Base-by-base conservation (phyloP, 2,888 invertebrate genomes). In the Brenthis ino region DNA sequence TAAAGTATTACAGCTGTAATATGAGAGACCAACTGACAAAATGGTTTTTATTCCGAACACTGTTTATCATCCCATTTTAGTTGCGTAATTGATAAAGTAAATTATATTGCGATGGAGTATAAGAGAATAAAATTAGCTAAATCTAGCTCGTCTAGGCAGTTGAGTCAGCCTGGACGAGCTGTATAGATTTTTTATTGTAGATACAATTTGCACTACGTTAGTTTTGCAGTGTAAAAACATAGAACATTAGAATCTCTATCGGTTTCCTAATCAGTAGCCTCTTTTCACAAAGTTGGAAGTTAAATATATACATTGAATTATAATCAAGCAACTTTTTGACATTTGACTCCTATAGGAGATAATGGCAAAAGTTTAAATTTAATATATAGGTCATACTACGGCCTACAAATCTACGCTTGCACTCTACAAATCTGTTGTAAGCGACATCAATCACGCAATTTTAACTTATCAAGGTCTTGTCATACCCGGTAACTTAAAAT, bases 401-500 rank as follows among this genome's bases (percentile, higher is more conserved):
- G 20, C 63, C 63, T 24, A 63, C 53, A 63, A 63, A 54, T 20
- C 54, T 43, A 43, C 54, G 8, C 43, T 54, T 20, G 20, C 43
- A 63, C 54, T 54, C 37, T 37, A 54, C 54, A 24, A 63, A 57
- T 65, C 51, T 37, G 14, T 43, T 57, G n/a, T 56, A 16, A 67
- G 48, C 20, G 20, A 58, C 64, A 68, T 71, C 65, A 55, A 71
- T 68, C 68, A 71, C 47, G 8, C 24, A 51, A 28, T 55, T 64
- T 58, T 48, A 57, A 64, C 69, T 77, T 71, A 79, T 79, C 79
- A 77, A 77, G 70, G 73, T 74, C 75, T 67, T 79, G 80, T 82
- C 77, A 89, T 85, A 87, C 89, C 87, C 74, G 85, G 86, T 88
- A 86, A 89, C 88, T 88, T 80, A 87, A 80, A 82, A 77, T 63